These are phyloP conservation scores for Orbicella faveolata DNA, from an alignment of 64 coral and sea anemone genomes.

Conservation along the genomic window DNA sequence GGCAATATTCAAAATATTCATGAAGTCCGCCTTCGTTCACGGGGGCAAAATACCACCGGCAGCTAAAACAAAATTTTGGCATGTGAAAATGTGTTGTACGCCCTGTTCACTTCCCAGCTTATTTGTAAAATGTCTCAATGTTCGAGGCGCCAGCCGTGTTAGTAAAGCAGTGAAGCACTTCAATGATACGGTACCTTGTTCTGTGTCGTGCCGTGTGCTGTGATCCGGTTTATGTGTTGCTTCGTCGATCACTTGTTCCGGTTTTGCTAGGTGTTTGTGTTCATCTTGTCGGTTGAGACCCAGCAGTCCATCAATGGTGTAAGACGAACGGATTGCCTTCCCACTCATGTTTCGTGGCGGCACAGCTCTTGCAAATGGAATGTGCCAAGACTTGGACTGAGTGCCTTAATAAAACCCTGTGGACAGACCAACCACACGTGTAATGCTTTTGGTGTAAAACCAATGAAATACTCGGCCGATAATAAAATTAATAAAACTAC, in stretches of 20 bases:
- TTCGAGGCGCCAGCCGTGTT: neutral
- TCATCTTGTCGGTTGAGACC: slow-evolving; percentile 49
- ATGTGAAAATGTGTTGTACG: neutral
- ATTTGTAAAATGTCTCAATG: neutral
- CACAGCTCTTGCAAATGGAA: slow-evolving; percentile 37
- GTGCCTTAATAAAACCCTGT: slow-evolving; percentile 70
- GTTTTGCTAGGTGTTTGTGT: slow-evolving; percentile 11
- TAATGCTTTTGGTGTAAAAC: slow-evolving; percentile 59
- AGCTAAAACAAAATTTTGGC: slow-evolving; percentile 17
- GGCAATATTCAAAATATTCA: slow-evolving; percentile 28
- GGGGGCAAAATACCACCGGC: slow-evolving; percentile 28
- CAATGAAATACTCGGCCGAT: slow-evolving; percentile 72
- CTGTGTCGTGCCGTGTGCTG: neutral
- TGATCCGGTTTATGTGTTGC: neutral
- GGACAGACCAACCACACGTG: slow-evolving; percentile 48
- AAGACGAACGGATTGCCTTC: neutral
- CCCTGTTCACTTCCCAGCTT: slow-evolving; percentile 12
- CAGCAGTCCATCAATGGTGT: slow-evolving; percentile 63
- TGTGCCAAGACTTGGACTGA: slow-evolving; percentile 38
- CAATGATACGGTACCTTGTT: slow-evolving; percentile 6
- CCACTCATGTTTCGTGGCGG: slow-evolving; percentile 5
- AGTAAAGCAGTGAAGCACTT: neutral
- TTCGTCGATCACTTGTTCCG: slow-evolving; percentile 1
- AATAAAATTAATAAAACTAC: slow-evolving; percentile 99
- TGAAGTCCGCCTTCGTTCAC: slow-evolving; percentile 34